Evolutionary conservation across 1,140 invertebrate species (phyloP).

Genomic region (Aradophagus sp.): DNA sequence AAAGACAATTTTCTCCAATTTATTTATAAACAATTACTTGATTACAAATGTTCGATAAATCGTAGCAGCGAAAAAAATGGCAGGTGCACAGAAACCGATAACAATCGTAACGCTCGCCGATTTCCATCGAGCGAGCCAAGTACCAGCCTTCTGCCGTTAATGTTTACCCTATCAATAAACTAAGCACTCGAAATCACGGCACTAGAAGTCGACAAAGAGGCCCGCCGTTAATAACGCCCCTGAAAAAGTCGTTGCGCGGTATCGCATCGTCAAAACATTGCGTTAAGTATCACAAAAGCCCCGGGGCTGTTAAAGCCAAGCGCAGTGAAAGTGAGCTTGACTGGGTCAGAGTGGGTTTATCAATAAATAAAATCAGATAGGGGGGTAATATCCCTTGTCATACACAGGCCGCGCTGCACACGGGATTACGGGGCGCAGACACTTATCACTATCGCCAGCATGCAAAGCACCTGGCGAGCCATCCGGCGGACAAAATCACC

Average conservation of each 20-base stretch:
- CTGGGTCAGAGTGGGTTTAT: conserved; percentile 43
- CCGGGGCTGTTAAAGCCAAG: conserved; percentile 10
- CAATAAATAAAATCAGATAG: conserved; percentile 49
- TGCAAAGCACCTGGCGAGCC: conserved; percentile 47
- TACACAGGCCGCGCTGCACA: conserved; percentile 11
- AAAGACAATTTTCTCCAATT: too few relatives aligned
- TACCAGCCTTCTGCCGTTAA: too few relatives aligned
- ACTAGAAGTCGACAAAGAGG: too few relatives aligned
- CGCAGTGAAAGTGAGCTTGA: conserved; percentile 37
- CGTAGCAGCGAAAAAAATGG: too few relatives aligned
- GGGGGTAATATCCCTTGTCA: conserved; percentile 43
- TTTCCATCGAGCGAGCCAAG: too few relatives aligned
- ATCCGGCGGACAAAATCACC: conserved; percentile 32
- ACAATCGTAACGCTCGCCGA: too few relatives aligned
- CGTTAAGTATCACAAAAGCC: conserved; percentile 22
- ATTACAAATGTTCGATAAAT: too few relatives aligned
- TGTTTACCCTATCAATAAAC: too few relatives aligned
- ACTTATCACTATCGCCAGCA: conserved; percentile 53
- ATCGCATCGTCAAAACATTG: conserved; percentile 28
- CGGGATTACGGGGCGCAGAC: conserved; percentile 21
- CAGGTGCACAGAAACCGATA: too few relatives aligned
- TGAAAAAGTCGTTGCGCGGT: conserved; percentile 20
- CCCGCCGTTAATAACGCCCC: too few relatives aligned
- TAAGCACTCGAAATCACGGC: too few relatives aligned
- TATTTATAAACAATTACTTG: too few relatives aligned